Evolutionary conservation across 2,888 invertebrate species (phyloP), one percentile per base, ranked within the genome.

Genomic region (Nebria salina): DNA sequence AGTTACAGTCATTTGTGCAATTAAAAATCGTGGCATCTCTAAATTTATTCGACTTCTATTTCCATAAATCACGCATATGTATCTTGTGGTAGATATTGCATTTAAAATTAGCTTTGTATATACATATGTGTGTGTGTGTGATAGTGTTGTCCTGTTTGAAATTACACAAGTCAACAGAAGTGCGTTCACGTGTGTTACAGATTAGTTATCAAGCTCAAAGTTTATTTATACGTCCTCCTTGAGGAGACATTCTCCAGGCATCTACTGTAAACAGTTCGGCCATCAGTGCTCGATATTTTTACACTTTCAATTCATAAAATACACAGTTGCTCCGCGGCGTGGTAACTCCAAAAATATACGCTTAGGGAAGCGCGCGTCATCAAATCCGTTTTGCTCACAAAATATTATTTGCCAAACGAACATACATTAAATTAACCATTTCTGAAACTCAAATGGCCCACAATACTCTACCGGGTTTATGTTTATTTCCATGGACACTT

Each of bases 231-330:
- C 86, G 85, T 85, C 85, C 85, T 85, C 85, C 85, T 81, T 81
- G 81, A 81, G 86, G 86, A 87, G 87, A 88, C 87, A 87, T 87
- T 87, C 85, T 85, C 86, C 88, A 88, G 88, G 85, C 87, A 86
- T 86, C 86, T 85, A 86, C 85, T 86, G 84, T 86, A 88, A 87
- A 87, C 86, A 87, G 85, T 84, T 85, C 84, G 84, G 86, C 86
- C 85, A 86, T 85, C 86, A 86, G 85, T 85, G 84, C 85, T 85
- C 84, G 87, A 87, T 88, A 87, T 88, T 88, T 88, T 87, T 87
- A 87, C 86, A 75, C 81, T 72, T 76, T 76, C 72, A 81, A 85
- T 85, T 86, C 86, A 86, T 86, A 86, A 86, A 87, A 86, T 85
- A 85, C 85, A 86, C 85, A 85, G 83, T 85, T 75, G 65, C 9